A percentile compares a stretch with the other conserved stretches of the same genome.
phyloP scores from a whole-genome alignment of 2,113 vertebrate genomes.

The Sminthopsis crassicaudata region DNA sequence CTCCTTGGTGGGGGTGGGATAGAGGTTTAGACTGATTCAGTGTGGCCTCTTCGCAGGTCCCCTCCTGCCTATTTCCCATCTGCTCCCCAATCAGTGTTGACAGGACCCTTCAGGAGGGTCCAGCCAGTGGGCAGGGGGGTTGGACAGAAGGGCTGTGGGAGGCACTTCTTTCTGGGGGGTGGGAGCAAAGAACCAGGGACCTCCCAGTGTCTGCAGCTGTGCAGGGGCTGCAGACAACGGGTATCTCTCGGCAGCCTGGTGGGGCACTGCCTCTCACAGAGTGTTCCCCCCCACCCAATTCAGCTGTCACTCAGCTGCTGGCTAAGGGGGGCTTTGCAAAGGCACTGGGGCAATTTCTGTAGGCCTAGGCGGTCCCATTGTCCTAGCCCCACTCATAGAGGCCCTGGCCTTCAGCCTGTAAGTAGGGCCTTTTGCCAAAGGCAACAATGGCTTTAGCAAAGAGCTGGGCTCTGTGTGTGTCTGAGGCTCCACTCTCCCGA shows the following conservation, averaged over 20 bases:
- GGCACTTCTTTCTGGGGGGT: conserved; percentile 80
- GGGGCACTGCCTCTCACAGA: conserved; percentile 88
- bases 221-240: conserved; percentile 85
- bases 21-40: neutral
- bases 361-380: conserved; percentile 62
- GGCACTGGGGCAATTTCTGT: conserved; percentile 86
- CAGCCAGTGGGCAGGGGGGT: neutral
- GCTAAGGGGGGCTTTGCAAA: conserved; percentile 91
- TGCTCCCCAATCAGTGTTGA: conserved; percentile 4
- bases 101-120: conserved; percentile 2
- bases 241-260: conserved; percentile 80
- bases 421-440: conserved; percentile 64
- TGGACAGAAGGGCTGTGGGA: conserved; percentile 20
- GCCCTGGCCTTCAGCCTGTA: conserved; percentile 45
- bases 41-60: neutral
- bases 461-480: conserved; percentile 26
- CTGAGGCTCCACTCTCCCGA: neutral
- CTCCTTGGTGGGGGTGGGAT: neutral
- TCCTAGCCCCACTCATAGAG: conserved; percentile 41
- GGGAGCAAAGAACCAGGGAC: conserved; percentile 79
- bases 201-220: conserved; percentile 94
- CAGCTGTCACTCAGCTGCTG: conserved; percentile 94
- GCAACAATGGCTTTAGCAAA: conserved; percentile 71
- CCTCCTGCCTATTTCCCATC: conserved; percentile 8
- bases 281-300: conserved; percentile 80